Base-by-base conservation (phyloP, 2,113 vertebrate genomes). In the Atractosteus spatula region DNA sequence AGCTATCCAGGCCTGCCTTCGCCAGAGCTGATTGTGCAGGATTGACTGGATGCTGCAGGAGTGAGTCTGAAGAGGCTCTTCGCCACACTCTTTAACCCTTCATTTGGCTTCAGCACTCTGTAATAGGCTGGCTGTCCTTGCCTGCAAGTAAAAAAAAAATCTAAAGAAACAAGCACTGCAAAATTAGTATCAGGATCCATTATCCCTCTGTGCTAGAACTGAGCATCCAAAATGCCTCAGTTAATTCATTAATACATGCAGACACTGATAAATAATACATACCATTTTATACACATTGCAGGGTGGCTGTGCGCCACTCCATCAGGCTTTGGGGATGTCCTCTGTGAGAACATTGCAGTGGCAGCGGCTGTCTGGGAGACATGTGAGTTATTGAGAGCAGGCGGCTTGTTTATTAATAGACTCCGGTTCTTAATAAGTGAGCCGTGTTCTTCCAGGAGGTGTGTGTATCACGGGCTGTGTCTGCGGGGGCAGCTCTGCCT, bases 371-470 rank as follows among this genome's bases (percentile, higher is more conserved):
- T 41, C 56, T 43, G 41, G 56, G 55, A 59, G 29, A n/a, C 3
- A 6, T n/a, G 68, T 57, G 14, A 62, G 14, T 43, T 45, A 10
- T 45, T 43, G 64, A 66, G 64, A 6, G 43, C 64, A 66, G 42
- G 45, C 64, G 45, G 64, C 41, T 43, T 66, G 71, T 73, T 57
- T 73, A 67, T 73, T 66, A 55, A 72, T 72, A 72, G 62, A 72
- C 71, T 47, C 10, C 3, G 63, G 29, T 43, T 44, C 65, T 7
- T 54, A 13, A n/a, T 55, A 56, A 57, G 29, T 14, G 63, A 51
- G 43, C 17, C 8, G 42, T 55, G 43, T 67, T 67, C 64, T 43
- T 64, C 65, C 17, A 17, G 41, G 55, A 17, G 56, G 64, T 42
- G 64, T 44, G 64, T n/a, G 64, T 13, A 42, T 42, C 8, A 13